phyloP scores from a whole-genome alignment of 2,797 vertebrate species.

The Nannoperca obscura region DNA sequence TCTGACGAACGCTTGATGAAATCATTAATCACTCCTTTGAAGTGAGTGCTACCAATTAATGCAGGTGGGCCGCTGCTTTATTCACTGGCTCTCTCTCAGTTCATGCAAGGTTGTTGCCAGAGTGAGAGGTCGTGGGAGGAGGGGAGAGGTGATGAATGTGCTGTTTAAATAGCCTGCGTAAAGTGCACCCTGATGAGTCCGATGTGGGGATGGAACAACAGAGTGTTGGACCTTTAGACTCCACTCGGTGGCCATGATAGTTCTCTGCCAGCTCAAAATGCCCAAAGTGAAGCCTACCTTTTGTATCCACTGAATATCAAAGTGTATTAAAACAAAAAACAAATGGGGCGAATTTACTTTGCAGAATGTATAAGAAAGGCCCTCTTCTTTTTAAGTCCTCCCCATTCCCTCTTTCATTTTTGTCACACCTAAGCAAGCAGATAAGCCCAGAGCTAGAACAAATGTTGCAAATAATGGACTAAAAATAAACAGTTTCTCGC shows the following conservation, averaged over 20 bases:
- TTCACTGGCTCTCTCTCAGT: conserved; percentile 64
- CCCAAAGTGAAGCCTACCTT: conserved; percentile 15
- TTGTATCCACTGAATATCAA: conserved; percentile 26
- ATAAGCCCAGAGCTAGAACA: conserved; percentile 68
- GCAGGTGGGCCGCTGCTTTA: conserved; percentile 72
- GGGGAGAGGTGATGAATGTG: conserved; percentile 79
- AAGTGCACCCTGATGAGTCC: conserved; percentile 30
- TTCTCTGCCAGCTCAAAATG: conserved; percentile 20
- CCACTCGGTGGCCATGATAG: conserved; percentile 19
- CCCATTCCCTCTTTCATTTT: conserved; percentile 29
- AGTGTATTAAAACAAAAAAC: conserved; percentile 15
- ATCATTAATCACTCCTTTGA: conserved; percentile 81
- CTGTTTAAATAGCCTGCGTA: conserved; percentile 62
- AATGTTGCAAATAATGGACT: conserved; percentile 64
- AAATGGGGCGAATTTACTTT: conserved; percentile 27
- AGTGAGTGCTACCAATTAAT: conserved; percentile 76
- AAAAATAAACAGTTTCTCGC: conserved; percentile 69
- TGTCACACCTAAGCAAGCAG: conserved; percentile 69
- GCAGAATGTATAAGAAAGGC: conserved; percentile 20
- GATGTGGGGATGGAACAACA: conserved; percentile 53
- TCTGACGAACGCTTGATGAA: conserved; percentile 77
- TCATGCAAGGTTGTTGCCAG: conserved; percentile 54
- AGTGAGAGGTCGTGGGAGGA: conserved; percentile 62
- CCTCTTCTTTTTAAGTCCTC: conserved; percentile 12
- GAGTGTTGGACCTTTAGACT: conserved; percentile 55